phyloP scores from a whole-genome alignment of 2,797 vertebrate species.

The Pipistrellus pipistrellus region DNA sequence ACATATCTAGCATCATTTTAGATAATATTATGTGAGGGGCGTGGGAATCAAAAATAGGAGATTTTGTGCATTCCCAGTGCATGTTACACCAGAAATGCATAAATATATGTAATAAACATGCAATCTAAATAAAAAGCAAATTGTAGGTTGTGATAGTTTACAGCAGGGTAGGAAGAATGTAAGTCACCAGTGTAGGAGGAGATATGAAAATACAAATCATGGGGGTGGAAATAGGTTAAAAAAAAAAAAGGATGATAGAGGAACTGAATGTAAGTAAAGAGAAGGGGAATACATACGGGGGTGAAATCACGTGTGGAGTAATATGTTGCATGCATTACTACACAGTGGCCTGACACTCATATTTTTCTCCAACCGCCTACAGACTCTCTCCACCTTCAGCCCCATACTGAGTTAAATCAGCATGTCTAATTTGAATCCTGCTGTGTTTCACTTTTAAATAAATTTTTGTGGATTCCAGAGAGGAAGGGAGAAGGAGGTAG shows the following conservation, averaged over 20 bases:
- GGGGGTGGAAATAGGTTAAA: background rate
- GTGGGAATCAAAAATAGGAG: background rate
- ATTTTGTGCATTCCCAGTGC: background rate
- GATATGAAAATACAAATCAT: background rate
- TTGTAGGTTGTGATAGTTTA: background rate
- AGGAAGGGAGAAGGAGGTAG: background rate
- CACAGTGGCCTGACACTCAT: accelerated
- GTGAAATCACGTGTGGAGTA: background rate
- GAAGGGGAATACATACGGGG: too few species aligned
- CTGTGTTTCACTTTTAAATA: background rate
- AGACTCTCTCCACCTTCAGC: background rate
- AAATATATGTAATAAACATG: background rate
- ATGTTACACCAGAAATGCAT: background rate
- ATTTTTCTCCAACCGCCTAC: background rate
- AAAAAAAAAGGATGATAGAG: background rate
- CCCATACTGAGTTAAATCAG: background rate
- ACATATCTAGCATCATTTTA: background rate
- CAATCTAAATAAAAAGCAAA: background rate
- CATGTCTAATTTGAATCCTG: background rate
- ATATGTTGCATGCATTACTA: accelerated
- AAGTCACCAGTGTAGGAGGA: background rate
- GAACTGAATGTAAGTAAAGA: background rate
- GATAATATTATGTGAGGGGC: background rate
- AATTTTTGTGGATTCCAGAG: background rate
- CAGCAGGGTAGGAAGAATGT: background rate